These are phyloP conservation scores for Homarus americanus DNA, from an alignment of 1,140 invertebrate genomes.

Conservation along the genomic window DNA sequence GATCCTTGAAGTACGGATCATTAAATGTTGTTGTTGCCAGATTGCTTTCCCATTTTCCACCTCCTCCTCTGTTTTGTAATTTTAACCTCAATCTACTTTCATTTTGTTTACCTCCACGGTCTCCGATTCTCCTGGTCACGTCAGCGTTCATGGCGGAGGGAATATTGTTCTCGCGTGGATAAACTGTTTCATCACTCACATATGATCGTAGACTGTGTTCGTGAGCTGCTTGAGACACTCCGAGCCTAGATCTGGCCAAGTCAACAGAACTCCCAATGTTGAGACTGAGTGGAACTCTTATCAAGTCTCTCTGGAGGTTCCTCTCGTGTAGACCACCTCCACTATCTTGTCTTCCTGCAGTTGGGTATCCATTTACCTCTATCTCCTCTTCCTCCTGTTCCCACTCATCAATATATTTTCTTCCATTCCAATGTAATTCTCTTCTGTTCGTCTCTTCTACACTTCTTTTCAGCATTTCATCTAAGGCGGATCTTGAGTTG, in stretches of 20 bases:
- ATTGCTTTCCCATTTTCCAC: background rate
- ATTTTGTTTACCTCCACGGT: too few species aligned
- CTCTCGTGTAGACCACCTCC: background rate
- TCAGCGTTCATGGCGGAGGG: background rate
- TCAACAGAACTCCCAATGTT: background rate
- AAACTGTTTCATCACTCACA: background rate
- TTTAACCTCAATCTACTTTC: too few species aligned
- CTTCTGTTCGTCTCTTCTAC: too few species aligned
- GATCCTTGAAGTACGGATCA: constrained; percentile 51
- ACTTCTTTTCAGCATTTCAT: background rate
- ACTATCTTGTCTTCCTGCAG: background rate
- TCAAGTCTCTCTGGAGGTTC: background rate
- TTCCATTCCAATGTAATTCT: background rate
- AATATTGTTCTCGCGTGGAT: background rate
- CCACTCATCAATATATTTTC: background rate
- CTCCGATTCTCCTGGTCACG: too few species aligned
- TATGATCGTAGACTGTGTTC: background rate
- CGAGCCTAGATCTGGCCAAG: background rate
- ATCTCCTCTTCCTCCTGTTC: background rate
- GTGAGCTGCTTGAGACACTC: background rate
- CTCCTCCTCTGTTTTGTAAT: too few species aligned
- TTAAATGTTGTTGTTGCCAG: constrained; percentile 21
- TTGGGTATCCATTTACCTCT: background rate
- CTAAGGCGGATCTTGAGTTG: background rate
- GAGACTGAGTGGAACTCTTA: background rate